Conservation (phyloP, 2,888 invertebrate genomes). For the Orchestes rusci region DNA sequence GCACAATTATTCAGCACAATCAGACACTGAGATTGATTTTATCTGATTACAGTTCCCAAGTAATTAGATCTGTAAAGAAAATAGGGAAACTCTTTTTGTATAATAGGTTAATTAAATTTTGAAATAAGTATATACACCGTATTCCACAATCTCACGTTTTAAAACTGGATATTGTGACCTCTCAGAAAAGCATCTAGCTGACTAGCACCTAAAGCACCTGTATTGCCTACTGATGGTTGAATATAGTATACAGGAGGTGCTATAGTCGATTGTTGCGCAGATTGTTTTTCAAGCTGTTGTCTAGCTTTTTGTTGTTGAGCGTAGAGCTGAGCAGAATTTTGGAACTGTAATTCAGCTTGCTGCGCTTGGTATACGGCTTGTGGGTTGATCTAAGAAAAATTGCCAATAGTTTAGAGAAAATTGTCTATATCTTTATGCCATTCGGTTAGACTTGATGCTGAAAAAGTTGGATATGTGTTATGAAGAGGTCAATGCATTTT, state of each 20-base stretch:
- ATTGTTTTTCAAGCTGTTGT: constrained; percentile 28
- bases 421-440: neutral
- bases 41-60: too few species aligned
- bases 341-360: constrained; percentile 57
- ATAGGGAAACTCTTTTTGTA: too few species aligned
- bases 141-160: constrained; percentile 34
- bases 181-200: constrained; percentile 77
- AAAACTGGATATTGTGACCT: constrained; percentile 61
- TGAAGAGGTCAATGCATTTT: neutral
- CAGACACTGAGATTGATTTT: too few species aligned
- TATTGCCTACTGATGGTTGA: constrained; percentile 43
- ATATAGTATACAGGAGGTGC: constrained; percentile 53
- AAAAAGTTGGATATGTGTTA: too few species aligned
- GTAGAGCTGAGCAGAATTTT: constrained; percentile 48
- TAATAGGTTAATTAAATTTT: too few species aligned
- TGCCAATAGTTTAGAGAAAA: neutral
- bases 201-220: constrained; percentile 48
- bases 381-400: constrained; percentile 29
- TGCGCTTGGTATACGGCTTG: constrained; percentile 52
- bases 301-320: constrained; percentile 46
- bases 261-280: constrained; percentile 29
- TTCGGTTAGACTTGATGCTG: neutral
- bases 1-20: too few species aligned
- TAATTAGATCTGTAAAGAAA: too few species aligned
- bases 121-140: neutral